Evolutionary conservation across 2,888 invertebrate genomes (phyloP).

Genomic region (Oeneis ivallda): DNA sequence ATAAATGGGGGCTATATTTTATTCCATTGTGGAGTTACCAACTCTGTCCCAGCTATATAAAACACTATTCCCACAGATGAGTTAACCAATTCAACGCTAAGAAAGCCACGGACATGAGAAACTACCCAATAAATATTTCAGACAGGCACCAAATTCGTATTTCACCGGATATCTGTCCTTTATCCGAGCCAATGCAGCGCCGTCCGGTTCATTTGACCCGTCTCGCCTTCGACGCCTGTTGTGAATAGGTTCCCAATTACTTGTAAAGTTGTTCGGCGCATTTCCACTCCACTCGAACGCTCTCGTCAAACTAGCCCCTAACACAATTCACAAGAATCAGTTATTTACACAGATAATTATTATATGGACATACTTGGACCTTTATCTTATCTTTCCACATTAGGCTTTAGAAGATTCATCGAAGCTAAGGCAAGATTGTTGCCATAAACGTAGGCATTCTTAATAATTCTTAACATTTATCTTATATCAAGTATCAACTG

Average conservation of each 20-base stretch:
- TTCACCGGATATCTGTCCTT: conserved; percentile 21
- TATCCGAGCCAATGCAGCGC: conserved; percentile 44
- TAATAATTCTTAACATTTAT: no score
- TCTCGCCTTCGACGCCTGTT: conserved; percentile 52
- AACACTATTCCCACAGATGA: conserved; percentile 13
- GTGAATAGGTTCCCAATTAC: conserved; percentile 77
- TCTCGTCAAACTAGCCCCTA: conserved; percentile 47
- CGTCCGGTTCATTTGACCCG: conserved; percentile 68
- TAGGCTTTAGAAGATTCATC: no score
- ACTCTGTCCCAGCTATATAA: background rate
- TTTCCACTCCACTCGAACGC: conserved; percentile 46
- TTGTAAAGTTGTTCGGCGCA: conserved; percentile 66
- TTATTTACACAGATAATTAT: conserved; percentile 28
- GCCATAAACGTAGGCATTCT: no score
- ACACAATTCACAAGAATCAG: conserved; percentile 47
- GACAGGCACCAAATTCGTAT: conserved; percentile 25
- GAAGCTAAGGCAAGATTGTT: no score
- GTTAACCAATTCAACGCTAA: conserved; percentile 15
- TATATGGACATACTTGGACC: no score
- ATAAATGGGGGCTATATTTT: background rate
- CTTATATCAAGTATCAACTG: no score
- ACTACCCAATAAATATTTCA: conserved; percentile 20
- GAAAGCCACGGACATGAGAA: conserved; percentile 22
- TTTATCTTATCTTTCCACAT: no score
- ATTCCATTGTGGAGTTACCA: background rate